Conservation (phyloP, 2,113 vertebrate species). For the Eulacestoma nigropectus region DNA sequence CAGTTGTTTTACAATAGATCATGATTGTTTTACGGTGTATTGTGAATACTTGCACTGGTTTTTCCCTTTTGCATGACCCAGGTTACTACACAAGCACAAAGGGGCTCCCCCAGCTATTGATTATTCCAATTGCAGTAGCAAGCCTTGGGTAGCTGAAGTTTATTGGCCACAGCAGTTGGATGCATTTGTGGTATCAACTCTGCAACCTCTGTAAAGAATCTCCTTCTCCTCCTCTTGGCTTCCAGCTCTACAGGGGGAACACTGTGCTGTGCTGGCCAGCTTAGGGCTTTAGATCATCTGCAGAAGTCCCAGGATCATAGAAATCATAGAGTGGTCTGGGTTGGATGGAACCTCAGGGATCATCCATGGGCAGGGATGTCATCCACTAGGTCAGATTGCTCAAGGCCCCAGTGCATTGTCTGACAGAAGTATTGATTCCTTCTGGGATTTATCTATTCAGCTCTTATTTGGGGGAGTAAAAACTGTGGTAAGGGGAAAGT, state of each 20-base stretch:
- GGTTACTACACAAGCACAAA: not conserved
- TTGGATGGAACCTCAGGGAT: not conserved
- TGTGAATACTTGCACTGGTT: fast-evolving
- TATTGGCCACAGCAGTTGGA: not conserved
- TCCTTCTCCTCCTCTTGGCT: not conserved
- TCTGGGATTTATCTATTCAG: not conserved
- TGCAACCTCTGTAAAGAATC: not conserved
- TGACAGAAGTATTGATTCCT: not conserved
- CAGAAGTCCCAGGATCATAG: not conserved
- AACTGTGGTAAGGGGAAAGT: not conserved
- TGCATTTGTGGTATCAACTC: not conserved
- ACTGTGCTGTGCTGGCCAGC: not conserved
- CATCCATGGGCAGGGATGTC: not conserved
- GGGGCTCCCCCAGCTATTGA: not conserved
- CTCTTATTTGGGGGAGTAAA: not conserved
- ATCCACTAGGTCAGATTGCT: not conserved
- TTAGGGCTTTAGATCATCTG: not conserved
- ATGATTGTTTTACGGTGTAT: not conserved
- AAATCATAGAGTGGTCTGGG: not conserved
- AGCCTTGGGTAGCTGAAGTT: not conserved
- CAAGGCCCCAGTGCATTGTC: not conserved
- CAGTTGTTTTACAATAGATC: not conserved
- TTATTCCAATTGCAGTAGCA: not conserved
- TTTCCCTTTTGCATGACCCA: not conserved
- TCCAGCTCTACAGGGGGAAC: fast-evolving